Conservation (phyloP, 2,797 vertebrate genomes). For the Labeo calbasu region DNA sequence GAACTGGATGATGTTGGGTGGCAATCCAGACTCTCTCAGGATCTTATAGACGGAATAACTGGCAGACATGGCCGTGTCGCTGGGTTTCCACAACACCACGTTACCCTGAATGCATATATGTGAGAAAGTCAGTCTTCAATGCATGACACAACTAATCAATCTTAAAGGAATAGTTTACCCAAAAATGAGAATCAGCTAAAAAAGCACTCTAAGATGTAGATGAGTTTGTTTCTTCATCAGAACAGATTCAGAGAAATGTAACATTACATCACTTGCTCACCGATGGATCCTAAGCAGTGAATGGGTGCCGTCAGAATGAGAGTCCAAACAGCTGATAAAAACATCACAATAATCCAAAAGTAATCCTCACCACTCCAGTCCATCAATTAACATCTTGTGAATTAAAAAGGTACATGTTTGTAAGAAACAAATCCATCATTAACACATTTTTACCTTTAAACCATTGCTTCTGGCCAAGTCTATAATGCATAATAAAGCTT, state of each 20-base stretch:
- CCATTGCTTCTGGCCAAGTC: too few relatives aligned
- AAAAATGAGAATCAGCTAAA: not conserved
- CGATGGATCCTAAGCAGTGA: too few relatives aligned
- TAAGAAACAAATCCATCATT: not conserved
- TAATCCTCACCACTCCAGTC: not conserved
- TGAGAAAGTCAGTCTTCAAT: not conserved
- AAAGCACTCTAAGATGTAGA: too few relatives aligned
- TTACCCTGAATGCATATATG: constrained; percentile 82
- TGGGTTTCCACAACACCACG: constrained; percentile 97
- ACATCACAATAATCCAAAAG: too few relatives aligned
- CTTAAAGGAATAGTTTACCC: not conserved
- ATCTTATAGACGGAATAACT: constrained; percentile 87
- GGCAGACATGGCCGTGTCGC: constrained; percentile 89
- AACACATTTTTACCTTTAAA: not conserved
- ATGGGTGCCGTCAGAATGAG: too few relatives aligned
- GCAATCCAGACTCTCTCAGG: constrained; percentile 88
- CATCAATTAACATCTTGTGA: not conserved
- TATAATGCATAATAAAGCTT: not conserved
- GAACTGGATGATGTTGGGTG: constrained; percentile 91
- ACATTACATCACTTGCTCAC: too few relatives aligned
- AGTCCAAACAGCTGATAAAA: too few relatives aligned
- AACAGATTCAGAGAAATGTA: too few relatives aligned
- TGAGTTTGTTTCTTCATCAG: too few relatives aligned
- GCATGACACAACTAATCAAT: not conserved
- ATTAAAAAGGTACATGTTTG: not conserved